These are phyloP conservation scores for Chloropsis hardwickii DNA, from an alignment of 2,113 vertebrate genomes.

Conservation along the genomic window DNA sequence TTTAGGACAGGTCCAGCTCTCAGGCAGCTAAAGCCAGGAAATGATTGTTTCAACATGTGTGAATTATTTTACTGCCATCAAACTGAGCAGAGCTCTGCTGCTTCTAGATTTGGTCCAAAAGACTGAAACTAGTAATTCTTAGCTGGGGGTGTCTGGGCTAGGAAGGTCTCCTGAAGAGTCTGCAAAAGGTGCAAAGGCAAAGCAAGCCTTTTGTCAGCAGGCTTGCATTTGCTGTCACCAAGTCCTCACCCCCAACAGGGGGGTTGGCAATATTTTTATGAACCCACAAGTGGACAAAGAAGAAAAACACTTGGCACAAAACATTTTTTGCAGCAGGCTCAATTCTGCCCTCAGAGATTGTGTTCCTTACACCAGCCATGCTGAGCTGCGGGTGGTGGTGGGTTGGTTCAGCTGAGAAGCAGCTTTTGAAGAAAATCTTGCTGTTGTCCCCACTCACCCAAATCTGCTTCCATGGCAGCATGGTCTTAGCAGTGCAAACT, in stretches of 20 bases:
- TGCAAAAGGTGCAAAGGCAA: not conserved
- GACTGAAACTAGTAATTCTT: not conserved
- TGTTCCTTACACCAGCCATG: rapidly evolving
- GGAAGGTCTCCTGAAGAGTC: not conserved
- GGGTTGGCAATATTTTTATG: not conserved
- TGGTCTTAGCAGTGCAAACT: not conserved
- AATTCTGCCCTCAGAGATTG: not conserved
- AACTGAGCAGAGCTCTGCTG: not conserved
- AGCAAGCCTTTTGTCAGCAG: not conserved
- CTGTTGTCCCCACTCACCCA: not conserved
- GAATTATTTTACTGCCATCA: not conserved
- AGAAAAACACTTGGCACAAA: not conserved
- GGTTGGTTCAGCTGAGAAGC: not conserved
- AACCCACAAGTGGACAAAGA: not conserved
- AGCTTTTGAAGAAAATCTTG: not conserved
- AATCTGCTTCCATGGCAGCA: not conserved
- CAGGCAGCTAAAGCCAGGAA: not conserved
- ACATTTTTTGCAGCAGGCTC: not conserved
- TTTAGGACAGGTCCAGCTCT: not conserved
- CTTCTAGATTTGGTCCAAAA: not conserved
- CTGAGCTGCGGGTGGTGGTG: not conserved
- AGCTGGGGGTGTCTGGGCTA: not conserved
- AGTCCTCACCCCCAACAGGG: not conserved
- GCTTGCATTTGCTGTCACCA: not conserved
- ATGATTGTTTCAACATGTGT: not conserved